Evolutionary conservation across 2,888 invertebrate species (phyloP).

Genomic region (Phasia obesa): DNA sequence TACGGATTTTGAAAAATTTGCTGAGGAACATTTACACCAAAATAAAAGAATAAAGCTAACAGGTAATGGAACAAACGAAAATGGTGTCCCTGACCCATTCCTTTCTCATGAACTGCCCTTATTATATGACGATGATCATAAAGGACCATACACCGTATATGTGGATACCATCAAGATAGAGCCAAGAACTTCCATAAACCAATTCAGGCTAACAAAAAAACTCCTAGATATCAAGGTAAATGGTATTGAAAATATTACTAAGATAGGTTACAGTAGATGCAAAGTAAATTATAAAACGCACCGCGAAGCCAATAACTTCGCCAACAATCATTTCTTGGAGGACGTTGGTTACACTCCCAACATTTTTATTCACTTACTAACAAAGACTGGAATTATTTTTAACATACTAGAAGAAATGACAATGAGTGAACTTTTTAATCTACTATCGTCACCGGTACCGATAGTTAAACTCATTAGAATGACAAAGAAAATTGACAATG

Average conservation of each 20-base stretch:
- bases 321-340: neutral
- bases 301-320: neutral
- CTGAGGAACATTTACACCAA: neutral
- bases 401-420: no score
- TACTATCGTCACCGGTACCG: no score
- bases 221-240: neutral
- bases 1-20: slow-evolving; percentile 7
- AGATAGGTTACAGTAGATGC: slow-evolving; percentile 1
- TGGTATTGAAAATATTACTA: neutral
- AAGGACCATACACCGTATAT: neutral
- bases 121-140: neutral
- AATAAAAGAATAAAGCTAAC: no score
- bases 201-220: slow-evolving; percentile 10
- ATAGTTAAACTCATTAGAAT: no score
- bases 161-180: neutral
- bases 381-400: no score
- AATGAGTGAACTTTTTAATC: no score
- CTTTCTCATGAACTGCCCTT: neutral
- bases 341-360: neutral
- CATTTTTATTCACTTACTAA: slow-evolving; percentile 16
- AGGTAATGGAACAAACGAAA: neutral
- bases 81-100: neutral
- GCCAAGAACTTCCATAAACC: slow-evolving; percentile 6
- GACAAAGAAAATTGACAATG: no score
- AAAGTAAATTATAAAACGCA: neutral